Evolutionary conservation across 2,888 invertebrate genomes (phyloP).

Genomic region (Phalangium opilio): DNA sequence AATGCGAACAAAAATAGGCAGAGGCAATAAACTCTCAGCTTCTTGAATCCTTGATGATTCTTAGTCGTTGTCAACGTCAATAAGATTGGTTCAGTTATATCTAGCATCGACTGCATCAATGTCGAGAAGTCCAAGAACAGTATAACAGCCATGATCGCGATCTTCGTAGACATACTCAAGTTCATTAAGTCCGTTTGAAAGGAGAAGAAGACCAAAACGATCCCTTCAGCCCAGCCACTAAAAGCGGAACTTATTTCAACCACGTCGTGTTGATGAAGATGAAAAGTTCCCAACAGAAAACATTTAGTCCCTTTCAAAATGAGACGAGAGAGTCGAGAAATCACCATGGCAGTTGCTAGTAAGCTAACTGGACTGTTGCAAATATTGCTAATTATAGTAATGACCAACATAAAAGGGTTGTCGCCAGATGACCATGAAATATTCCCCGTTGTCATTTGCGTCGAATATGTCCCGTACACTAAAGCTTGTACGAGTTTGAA

Average conservation of each 20-base stretch:
- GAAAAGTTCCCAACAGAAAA: slow-evolving; percentile 30
- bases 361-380: slow-evolving; percentile 38
- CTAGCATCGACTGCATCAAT: slow-evolving; percentile 39
- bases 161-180: slow-evolving; percentile 35
- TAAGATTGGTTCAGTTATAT: slow-evolving; percentile 38
- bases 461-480: slow-evolving; percentile 24
- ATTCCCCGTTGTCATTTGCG: too few relatives aligned
- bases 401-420: slow-evolving; percentile 26
- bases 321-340: slow-evolving; percentile 35
- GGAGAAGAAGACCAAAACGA: slow-evolving; percentile 38
- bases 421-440: too few relatives aligned
- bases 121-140: slow-evolving; percentile 40
- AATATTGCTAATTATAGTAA: slow-evolving; percentile 25
- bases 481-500: slow-evolving; percentile 28
- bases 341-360: slow-evolving; percentile 36
- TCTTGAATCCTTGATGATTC: slow-evolving; percentile 25
- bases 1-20: slow-evolving; percentile 32
- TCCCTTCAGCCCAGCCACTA: slow-evolving; percentile 38
- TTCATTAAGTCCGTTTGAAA: slow-evolving; percentile 38
- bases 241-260: slow-evolving; percentile 24
- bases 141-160: slow-evolving; percentile 37
- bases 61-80: slow-evolving; percentile 36
- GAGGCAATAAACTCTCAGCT: slow-evolving; percentile 31
- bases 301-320: slow-evolving; percentile 32
- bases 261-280: slow-evolving; percentile 22